Evolutionary conservation across 92 coral and sea anemone species (phyloP), one percentile per base, ranked within the genome.

Genomic region (Siderastrea radians): DNA sequence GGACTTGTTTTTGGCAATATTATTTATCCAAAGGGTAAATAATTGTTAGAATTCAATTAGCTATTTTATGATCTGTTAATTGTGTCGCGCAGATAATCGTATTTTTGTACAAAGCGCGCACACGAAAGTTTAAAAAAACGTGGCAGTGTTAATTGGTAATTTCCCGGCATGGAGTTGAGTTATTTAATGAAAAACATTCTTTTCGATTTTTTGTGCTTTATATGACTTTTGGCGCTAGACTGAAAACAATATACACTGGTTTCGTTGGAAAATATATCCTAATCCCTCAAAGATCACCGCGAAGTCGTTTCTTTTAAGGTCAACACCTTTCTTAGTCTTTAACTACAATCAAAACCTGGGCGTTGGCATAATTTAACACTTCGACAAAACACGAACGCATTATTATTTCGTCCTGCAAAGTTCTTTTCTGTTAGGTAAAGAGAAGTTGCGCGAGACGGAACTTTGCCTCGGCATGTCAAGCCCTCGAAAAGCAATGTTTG

Each of bases 221-320:
- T 4, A 6, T 7, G 5, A 12, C 9, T 47, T 54, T 77, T 51
- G 48, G n/a, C 82, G 16, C 73, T 60, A 16, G 10, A 14, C n/a
- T 11, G 19, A 48, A 64, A 48, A 62, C 1, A 46, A 17, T 50
- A 13, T 80, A 49, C 65, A 4, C 7, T 68, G 43, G 44, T 13
- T 51, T 53, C 4, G 26, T 3, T 51, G 12, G 12, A 7, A 4
- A 47, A 47, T 49, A 26, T 26, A 26, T 26, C 38, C 46, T 84
- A 84, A 84, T 84, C 80, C 87, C 46, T n/a, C 73, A 74, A 84
- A 73, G 72, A 44, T 26, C 1, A 44, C 87, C 80, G 87, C 48
- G 61, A 54, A 2, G 7, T 17, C 63, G 1, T 74, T 43, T 38
- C 80, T 49, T 83, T 84, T 49, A 38, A 51, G 0, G 11, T 38